Evolutionary conservation across 2,888 invertebrate genomes (phyloP).

Genomic region (Agonopterix subpropinquella): DNA sequence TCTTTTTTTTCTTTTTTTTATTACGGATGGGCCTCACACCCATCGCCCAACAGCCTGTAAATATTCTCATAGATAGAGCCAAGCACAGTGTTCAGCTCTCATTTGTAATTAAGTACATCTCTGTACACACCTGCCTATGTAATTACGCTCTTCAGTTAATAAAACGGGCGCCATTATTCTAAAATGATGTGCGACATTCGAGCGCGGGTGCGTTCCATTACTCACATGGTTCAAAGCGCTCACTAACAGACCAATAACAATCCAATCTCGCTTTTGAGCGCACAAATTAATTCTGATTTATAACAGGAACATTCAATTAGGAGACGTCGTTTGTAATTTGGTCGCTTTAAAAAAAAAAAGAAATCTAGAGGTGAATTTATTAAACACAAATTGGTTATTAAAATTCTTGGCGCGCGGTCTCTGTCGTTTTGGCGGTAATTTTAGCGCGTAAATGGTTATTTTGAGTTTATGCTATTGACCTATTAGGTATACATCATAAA

Average conservation of each 20-base stretch:
- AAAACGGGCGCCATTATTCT: conserved; percentile 2
- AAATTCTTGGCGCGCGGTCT: conserved; percentile 53
- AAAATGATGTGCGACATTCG: conserved; percentile 5
- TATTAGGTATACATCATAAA: too few relatives aligned
- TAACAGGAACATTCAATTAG: conserved; percentile 52
- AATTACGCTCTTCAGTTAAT: neutral
- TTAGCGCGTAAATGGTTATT: too few relatives aligned
- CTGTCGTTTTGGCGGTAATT: neutral
- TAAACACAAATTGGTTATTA: conserved; percentile 73
- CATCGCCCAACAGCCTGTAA: too few relatives aligned
- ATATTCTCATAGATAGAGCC: too few relatives aligned
- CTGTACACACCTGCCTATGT: too few relatives aligned
- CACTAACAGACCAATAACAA: conserved; percentile 44
- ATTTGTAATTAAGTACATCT: too few relatives aligned
- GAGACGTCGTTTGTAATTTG: conserved; percentile 40
- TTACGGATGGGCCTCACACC: too few relatives aligned
- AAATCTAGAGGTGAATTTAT: conserved; percentile 43
- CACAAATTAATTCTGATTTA: conserved; percentile 52
- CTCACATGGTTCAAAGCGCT: conserved; percentile 34
- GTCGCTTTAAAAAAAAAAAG: conserved; percentile 20
- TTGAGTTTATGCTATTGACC: too few relatives aligned
- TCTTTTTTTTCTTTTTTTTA: too few relatives aligned
- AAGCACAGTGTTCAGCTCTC: too few relatives aligned
- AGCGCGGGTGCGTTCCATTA: conserved; percentile 22
- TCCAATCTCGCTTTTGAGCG: conserved; percentile 34